Evolutionary conservation across 2,113 vertebrate species (phyloP).

Genomic region (Aramus guarauna): DNA sequence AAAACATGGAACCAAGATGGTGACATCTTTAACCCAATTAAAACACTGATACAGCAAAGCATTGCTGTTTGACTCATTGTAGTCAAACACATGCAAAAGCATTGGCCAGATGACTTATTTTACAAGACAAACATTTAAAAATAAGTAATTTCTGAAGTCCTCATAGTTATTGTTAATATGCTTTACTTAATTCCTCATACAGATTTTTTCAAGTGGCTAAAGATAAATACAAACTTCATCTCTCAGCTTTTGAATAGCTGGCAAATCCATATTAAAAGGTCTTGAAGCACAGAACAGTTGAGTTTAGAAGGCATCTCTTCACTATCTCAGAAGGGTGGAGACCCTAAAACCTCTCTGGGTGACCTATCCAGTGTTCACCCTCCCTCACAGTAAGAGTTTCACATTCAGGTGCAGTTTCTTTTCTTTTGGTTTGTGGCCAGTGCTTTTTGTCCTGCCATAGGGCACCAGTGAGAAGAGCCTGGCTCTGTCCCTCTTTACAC

Average conservation of each 20-base stretch:
- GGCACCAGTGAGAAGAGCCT: background rate
- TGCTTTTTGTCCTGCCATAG: background rate
- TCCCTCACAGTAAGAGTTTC: background rate
- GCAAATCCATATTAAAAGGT: background rate
- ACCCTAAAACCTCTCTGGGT: background rate
- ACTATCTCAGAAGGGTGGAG: background rate
- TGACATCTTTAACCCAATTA: background rate
- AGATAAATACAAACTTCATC: background rate
- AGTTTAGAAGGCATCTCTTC: background rate
- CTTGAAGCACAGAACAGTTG: background rate
- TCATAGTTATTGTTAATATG: background rate
- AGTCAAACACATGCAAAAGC: background rate
- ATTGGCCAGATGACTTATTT: background rate
- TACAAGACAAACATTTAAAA: background rate
- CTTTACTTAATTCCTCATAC: background rate
- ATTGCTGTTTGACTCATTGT: background rate
- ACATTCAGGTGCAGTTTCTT: background rate
- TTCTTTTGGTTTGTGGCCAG: background rate
- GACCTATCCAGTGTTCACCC: background rate
- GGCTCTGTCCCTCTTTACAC: background rate
- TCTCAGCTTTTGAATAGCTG: background rate
- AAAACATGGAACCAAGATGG: background rate
- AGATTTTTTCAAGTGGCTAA: background rate
- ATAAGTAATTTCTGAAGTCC: background rate
- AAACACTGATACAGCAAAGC: background rate